phyloP scores from a whole-genome alignment of 1,140 invertebrate genomes.

The Phortica variegata region DNA sequence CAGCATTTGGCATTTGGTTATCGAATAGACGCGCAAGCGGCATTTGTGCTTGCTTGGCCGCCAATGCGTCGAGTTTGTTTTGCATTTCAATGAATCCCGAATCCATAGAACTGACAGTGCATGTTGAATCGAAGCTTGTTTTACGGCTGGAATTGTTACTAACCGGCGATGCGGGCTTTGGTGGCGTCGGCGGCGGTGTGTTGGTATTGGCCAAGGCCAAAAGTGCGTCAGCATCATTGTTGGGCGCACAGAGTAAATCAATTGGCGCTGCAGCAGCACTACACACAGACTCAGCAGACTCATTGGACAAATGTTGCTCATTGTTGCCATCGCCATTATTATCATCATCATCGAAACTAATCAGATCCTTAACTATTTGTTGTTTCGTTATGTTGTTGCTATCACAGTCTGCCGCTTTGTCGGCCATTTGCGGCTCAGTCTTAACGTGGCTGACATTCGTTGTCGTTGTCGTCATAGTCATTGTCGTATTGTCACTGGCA shows the following conservation, averaged over 20 bases:
- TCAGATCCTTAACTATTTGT: slow-evolving; percentile 33
- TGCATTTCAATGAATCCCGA: slow-evolving; percentile 57
- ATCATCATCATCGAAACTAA: slow-evolving; percentile 47
- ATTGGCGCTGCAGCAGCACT: slow-evolving; percentile 9
- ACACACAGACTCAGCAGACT: slow-evolving; percentile 8
- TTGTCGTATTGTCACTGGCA: too few species aligned
- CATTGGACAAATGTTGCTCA: slow-evolving; percentile 1
- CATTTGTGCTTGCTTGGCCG: slow-evolving; percentile 21
- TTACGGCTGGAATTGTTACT: slow-evolving; percentile 52
- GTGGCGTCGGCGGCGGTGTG: slow-evolving; percentile 28
- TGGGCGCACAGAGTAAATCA: slow-evolving; percentile 39
- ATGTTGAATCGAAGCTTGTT: slow-evolving; percentile 56
- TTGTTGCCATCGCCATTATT: background rate
- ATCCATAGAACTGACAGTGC: slow-evolving; percentile 56
- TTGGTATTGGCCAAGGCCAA: slow-evolving; percentile 13
- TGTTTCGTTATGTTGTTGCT: slow-evolving; percentile 1
- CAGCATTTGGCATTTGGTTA: background rate
- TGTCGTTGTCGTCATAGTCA: slow-evolving; percentile 2
- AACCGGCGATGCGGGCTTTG: slow-evolving; percentile 27
- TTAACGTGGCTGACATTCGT: background rate
- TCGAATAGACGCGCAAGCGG: background rate
- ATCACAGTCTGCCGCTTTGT: background rate
- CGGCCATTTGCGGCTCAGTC: slow-evolving; percentile 6
- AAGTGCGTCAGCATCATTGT: slow-evolving; percentile 18
- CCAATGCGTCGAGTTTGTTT: slow-evolving; percentile 43